Evolutionary conservation across 2,888 invertebrate genomes (phyloP).

Genomic region (Chydorus sphaericus): DNA sequence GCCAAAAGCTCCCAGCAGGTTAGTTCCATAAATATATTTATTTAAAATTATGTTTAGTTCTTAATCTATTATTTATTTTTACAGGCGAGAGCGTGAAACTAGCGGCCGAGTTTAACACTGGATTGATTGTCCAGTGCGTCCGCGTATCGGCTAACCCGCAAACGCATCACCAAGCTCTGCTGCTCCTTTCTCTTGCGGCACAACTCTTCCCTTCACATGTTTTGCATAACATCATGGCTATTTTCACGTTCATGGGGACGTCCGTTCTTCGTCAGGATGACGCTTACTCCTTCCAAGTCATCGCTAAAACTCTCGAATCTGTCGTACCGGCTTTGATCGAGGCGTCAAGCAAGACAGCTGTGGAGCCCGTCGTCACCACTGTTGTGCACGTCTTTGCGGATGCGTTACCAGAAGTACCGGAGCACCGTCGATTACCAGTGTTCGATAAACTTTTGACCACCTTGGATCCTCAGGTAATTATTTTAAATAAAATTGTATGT

Average conservation of each 20-base stretch:
- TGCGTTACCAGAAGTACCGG: constrained; percentile 79
- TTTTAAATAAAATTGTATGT: too few relatives aligned
- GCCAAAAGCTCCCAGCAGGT: constrained; percentile 36
- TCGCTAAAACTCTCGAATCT: constrained; percentile 73
- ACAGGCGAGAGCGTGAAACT: constrained; percentile 4
- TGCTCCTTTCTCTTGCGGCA: constrained; percentile 65
- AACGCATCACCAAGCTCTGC: constrained; percentile 83
- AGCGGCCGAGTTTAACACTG: constrained; percentile 42
- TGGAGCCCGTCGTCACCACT: constrained; percentile 15
- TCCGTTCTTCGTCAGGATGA: constrained; percentile 86
- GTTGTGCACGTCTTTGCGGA: constrained; percentile 80
- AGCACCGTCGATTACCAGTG: constrained; percentile 69
- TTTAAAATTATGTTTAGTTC: too few relatives aligned
- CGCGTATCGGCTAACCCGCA: constrained; percentile 83
- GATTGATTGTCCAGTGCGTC: constrained; percentile 72
- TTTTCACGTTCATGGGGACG: constrained; percentile 95
- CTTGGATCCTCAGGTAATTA: too few relatives aligned
- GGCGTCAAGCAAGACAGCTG: constrained; percentile 21
- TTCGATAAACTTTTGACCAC: constrained; percentile 54
- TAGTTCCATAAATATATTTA: not conserved
- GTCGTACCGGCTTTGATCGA: constrained; percentile 70
- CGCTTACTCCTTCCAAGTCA: constrained; percentile 82
- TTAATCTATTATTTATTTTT: not conserved
- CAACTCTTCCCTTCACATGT: constrained; percentile 66
- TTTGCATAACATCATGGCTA: constrained; percentile 82